Evolutionary conservation across 2,888 invertebrate genomes (phyloP).

Genomic region (Ametastegia equiseti): DNA sequence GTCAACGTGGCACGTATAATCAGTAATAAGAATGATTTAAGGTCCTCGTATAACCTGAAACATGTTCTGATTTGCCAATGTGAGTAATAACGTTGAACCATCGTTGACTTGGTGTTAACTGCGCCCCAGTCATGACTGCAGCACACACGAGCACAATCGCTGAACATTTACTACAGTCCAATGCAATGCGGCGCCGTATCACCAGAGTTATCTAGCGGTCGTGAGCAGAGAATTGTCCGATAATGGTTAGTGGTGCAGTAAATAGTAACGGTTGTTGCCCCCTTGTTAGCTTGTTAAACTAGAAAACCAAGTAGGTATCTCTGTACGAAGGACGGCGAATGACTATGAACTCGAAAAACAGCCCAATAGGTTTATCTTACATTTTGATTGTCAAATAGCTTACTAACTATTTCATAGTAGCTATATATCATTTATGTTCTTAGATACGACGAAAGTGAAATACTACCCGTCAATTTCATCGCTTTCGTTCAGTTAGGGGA

Average conservation of each 20-base stretch:
- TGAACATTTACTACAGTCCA: conserved; percentile 14
- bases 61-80: conserved; percentile 44
- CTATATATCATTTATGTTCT: no score
- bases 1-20: conserved; percentile 45
- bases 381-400: not conserved
- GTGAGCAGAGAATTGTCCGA: conserved; percentile 60
- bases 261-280: conserved; percentile 50
- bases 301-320: conserved; percentile 10
- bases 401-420: not conserved
- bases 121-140: conserved; percentile 7
- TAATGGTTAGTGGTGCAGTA: conserved; percentile 57
- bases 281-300: conserved; percentile 48
- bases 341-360: not conserved
- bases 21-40: conserved; percentile 43
- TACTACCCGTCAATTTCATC: not conserved
- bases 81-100: conserved; percentile 38
- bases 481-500: not conserved
- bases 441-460: not conserved
- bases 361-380: not conserved
- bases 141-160: not conserved
- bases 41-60: conserved; percentile 41
- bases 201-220: conserved; percentile 59
- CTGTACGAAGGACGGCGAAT: not conserved
- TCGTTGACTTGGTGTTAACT: conserved; percentile 41
- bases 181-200: conserved; percentile 51